A percentile compares a stretch with the other conserved stretches of the same genome.
These are phyloP conservation scores for Chloroclystis v-ata DNA, from an alignment of 2,888 invertebrate genomes.

Conservation along the genomic window DNA sequence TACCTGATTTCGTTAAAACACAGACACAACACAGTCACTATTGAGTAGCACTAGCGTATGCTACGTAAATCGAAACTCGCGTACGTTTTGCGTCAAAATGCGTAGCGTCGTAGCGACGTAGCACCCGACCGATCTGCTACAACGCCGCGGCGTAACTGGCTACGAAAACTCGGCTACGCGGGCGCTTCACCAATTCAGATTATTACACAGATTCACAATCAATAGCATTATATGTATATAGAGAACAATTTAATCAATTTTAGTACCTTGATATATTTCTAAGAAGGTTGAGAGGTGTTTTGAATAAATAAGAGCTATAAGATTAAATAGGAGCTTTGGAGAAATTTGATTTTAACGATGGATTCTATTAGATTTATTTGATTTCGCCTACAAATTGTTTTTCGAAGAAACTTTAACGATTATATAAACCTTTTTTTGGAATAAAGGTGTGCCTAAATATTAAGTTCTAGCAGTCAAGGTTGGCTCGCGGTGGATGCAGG, in stretches of 20 bases:
- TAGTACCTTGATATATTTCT: conserved; percentile 1
- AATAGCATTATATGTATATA: conserved; percentile 52
- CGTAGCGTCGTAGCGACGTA: conserved; percentile 37
- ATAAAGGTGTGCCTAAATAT: no score
- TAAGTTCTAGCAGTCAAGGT: no score
- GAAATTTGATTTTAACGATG: no score
- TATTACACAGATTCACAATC: conserved; percentile 66
- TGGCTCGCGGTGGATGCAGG: no score
- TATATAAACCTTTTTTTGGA: no score
- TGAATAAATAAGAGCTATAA: not conserved
- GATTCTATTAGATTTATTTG: no score
- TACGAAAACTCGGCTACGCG: conserved; percentile 67
- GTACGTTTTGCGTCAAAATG: conserved; percentile 23
- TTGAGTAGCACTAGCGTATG: conserved; percentile 9
- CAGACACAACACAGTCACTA: conserved; percentile 51
- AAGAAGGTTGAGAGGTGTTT: conserved; percentile 2
- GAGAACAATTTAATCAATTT: conserved; percentile 12
- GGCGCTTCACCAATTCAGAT: conserved; percentile 62
- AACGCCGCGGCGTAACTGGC: conserved; percentile 65
- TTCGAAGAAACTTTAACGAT: no score
- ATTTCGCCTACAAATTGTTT: no score
- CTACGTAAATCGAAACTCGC: conserved; percentile 27
- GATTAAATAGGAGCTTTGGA: not conserved
- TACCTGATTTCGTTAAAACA: conserved; percentile 42
- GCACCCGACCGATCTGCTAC: conserved; percentile 54